Evolutionary conservation across 2,113 vertebrate genomes (phyloP).

Genomic region (Vireo altiloquus): DNA sequence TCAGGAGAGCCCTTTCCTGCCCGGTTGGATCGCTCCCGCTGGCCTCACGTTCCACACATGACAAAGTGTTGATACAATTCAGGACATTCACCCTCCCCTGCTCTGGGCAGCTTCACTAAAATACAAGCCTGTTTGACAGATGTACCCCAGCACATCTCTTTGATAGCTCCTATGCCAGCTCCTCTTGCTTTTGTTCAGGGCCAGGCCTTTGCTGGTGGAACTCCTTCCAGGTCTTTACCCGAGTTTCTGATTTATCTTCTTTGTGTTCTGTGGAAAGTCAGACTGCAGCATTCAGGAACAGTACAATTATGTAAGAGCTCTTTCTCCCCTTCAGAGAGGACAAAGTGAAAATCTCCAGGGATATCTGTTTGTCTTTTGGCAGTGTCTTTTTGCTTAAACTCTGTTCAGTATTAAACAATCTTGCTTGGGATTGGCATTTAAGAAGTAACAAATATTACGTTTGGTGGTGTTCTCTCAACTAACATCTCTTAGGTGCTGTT

Average conservation of each 20-base stretch:
- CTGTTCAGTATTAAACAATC: neutral
- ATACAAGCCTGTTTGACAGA: neutral
- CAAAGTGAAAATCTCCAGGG: neutral
- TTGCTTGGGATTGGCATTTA: neutral
- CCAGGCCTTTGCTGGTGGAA: neutral
- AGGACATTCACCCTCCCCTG: neutral
- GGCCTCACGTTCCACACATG: neutral
- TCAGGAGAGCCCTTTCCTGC: neutral
- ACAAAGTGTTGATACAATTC: neutral
- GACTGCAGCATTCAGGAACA: neutral
- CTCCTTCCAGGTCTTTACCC: neutral
- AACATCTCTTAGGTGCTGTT: neutral
- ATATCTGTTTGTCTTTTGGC: neutral
- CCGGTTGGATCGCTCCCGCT: neutral
- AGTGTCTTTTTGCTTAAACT: neutral
- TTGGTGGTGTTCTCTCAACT: neutral
- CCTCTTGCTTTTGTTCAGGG: neutral
- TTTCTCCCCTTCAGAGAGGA: neutral
- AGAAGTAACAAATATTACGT: neutral
- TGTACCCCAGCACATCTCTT: neutral
- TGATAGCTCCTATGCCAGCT: neutral
- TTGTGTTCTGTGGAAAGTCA: neutral
- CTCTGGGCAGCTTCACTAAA: neutral
- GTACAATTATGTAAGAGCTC: neutral
- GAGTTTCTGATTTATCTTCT: neutral